Evolutionary conservation across 2,797 vertebrate genomes (phyloP), one percentile per base, ranked within the genome.

Genomic region (Ceyx erithaca): DNA sequence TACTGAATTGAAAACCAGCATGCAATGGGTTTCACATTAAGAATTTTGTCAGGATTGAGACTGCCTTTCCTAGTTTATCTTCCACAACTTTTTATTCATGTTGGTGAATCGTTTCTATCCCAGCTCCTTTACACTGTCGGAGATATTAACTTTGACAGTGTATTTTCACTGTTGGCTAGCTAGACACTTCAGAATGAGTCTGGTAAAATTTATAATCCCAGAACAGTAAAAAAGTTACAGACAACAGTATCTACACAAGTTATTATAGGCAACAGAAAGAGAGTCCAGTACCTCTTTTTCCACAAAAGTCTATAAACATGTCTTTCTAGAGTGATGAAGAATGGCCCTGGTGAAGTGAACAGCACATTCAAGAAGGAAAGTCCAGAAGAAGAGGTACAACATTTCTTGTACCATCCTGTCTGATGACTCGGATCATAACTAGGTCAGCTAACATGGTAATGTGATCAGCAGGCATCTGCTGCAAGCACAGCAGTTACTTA

Each of bases 391-490:
- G 20, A 64, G 33, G 10, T 26, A 33, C 14, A 69, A 11, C 8
- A 20, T 35, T 76, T 76, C 68, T 68, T 59, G 26, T 41, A 61
- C 40, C 8, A 57, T 28, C 28, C 41, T 63, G 51, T 55, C 40
- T 63, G 66, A 87, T 30, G n/a, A 62, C 28, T 22, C 30, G 31
- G 51, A 62, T 64, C 68, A 66, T 77, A 93, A 90, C 75, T 33
- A 79, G 64, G 79, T 70, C 76, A 93, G 68, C 63, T 94, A 94
- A 72, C 55, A 86, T 8, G 43, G 70, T 46, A 79, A 79, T 16
- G 20, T 54, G 54, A 87, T 80, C 69, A 75, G 66, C 21, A 64
- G 80, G 48, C 57, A 73, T 25, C 76, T 91, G 45, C 52, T 77
- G 35, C n/a, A 82, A 87, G 69, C 40, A 72, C 20, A 71, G 33